A percentile compares a stretch with the other conserved stretches of the same genome.
Evolutionary conservation across 1,140 invertebrate species (phyloP).

Genomic region (Paraescarpia echinospica): DNA sequence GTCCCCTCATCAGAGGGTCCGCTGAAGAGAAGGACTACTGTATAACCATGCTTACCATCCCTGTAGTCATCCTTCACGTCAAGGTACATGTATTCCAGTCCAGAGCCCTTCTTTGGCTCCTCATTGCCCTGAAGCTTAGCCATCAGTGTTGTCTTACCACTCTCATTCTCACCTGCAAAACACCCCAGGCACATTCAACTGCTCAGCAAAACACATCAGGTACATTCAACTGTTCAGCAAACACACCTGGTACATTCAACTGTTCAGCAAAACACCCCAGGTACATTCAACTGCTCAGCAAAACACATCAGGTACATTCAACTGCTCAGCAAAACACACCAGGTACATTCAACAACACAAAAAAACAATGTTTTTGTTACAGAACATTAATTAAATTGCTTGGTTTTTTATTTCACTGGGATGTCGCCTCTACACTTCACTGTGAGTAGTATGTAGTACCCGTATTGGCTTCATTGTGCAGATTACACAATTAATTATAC

Average conservation of each 20-base stretch:
- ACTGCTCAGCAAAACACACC: too few species aligned
- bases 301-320: neutral
- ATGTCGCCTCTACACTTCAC: neutral
- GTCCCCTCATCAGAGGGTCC: too few species aligned
- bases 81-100: constrained; percentile 97
- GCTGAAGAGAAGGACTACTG: too few species aligned
- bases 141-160: constrained; percentile 94
- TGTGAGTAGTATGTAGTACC: neutral
- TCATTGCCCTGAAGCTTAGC: constrained; percentile 79
- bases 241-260: too few species aligned
- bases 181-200: constrained; percentile 6
- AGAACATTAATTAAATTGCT: too few species aligned
- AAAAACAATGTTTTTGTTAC: too few species aligned
- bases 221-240: too few species aligned
- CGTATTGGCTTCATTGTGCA: neutral
- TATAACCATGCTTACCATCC: constrained; percentile 73
- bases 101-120: constrained; percentile 95
- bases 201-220: neutral
- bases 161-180: constrained; percentile 60
- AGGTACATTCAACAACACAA: too few species aligned
- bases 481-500: neutral
- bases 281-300: neutral
- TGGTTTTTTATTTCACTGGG: neutral
- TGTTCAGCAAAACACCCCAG: constrained; percentile 16
- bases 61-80: constrained; percentile 98